phyloP scores from a whole-genome alignment of 1,140 invertebrate genomes.

The Dendrolimus kikuchii region DNA sequence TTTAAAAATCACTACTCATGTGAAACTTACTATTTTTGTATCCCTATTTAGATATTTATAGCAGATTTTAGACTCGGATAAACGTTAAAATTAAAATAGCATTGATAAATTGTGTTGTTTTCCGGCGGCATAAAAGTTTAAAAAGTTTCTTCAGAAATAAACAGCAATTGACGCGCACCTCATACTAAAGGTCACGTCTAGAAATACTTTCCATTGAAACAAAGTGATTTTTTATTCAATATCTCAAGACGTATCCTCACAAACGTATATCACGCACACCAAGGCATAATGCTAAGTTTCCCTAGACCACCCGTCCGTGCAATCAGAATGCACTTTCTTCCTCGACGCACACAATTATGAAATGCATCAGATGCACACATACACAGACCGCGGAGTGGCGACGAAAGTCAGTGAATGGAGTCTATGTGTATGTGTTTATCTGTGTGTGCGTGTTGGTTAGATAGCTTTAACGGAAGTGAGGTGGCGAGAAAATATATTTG shows the following conservation, averaged over 20 bases:
- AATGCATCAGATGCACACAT: slow-evolving; percentile 9
- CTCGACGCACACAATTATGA: slow-evolving; percentile 19
- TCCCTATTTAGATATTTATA: too few species aligned
- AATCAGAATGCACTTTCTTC: slow-evolving; percentile 64
- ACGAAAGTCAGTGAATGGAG: slow-evolving; percentile 2
- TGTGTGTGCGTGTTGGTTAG: not conserved
- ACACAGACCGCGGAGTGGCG: slow-evolving; percentile 9
- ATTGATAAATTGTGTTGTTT: too few species aligned
- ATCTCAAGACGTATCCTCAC: slow-evolving; percentile 23
- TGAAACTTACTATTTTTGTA: too few species aligned
- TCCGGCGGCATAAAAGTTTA: too few species aligned
- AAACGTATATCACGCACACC: slow-evolving; percentile 8
- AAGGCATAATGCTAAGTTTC: slow-evolving; percentile 50
- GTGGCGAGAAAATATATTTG: not conserved
- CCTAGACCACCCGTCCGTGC: slow-evolving; percentile 41
- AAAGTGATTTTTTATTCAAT: slow-evolving; percentile 1
- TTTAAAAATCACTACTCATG: too few species aligned
- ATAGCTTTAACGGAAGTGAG: not conserved
- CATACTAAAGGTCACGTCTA: too few species aligned
- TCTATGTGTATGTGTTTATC: slow-evolving; percentile 3
- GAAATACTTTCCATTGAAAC: not conserved
- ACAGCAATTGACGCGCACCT: too few species aligned
- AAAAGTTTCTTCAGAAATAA: too few species aligned
- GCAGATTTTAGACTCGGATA: too few species aligned
- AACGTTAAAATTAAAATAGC: too few species aligned